phyloP scores from a whole-genome alignment of 2,888 invertebrate species.

The Lacanobia oleracea region DNA sequence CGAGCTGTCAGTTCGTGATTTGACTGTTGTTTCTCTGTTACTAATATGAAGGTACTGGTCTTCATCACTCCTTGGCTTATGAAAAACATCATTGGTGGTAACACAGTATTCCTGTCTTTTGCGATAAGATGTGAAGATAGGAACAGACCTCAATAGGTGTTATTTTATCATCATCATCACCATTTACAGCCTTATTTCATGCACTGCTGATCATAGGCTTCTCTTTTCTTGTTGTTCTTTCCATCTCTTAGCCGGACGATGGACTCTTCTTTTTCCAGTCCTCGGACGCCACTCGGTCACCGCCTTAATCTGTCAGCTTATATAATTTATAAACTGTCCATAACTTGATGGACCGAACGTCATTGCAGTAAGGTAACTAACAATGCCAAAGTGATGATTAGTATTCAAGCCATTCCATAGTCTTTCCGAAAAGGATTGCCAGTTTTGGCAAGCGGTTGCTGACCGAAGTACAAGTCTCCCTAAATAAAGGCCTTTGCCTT shows the following conservation, averaged over 20 bases:
- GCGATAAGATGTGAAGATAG: background rate
- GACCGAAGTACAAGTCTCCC: conserved; percentile 14
- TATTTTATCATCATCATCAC: background rate
- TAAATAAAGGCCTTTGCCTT: background rate
- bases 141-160: background rate
- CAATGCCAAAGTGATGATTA: conserved; percentile 8
- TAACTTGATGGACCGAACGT: background rate
- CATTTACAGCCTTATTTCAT: background rate
- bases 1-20: conserved; percentile 2
- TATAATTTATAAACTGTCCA: background rate
- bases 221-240: no score
- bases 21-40: background rate
- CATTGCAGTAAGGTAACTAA: background rate
- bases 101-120: no score
- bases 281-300: background rate
- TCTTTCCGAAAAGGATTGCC: background rate
- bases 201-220: no score
- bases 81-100: no score
- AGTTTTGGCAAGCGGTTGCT: conserved; percentile 20
- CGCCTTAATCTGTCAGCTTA: background rate
- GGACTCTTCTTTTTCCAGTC: background rate
- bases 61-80: background rate
- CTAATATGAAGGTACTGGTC: background rate
- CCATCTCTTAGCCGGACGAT: no score
- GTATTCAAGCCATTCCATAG: conserved; percentile 17